Evolutionary conservation across 2,888 invertebrate species (phyloP), one percentile per base, ranked within the genome.

Genomic region (Meiosimyza platycephala): DNA sequence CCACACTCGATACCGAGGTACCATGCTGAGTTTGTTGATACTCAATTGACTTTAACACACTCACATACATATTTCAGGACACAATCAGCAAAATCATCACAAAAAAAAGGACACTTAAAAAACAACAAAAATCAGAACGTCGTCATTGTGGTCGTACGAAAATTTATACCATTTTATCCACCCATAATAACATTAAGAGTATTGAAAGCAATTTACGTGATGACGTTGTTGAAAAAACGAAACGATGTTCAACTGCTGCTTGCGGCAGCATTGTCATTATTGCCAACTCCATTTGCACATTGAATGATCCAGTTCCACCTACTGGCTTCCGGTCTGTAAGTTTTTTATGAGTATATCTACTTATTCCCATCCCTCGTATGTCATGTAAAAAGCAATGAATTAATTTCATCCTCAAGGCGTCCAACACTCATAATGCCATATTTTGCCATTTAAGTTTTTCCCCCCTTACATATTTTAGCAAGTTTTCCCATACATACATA

Each of bases 181-280:
- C 78, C 79, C 79, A 79, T 73, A 76, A 77, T 75, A 76, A 79
- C 75, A 67, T 70, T 69, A 40, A 3, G 40, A 40, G 40, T 9
- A 77, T 76, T 76, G 75, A 75, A 73, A 60, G 74, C 76, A 77
- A 78, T 78, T 78, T 77, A 77, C 40, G 78, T 79, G 78, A 79
- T 78, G 74, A 76, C 64, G 75, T 78, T 40, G 40, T 40, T 78
- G 75, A 77, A 77, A 79, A 71, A 72, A 72, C 2, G 40, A 69
- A 64, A 28, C 28, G 63, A 48, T 59, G 63, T 68, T 73, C 54
- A 48, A 40, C 40, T 40, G 9, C 40, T 40, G 71, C 52, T 33
- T 40, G 28, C 47, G 22, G 48, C 66, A 13, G 55, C 69, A 51
- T 67, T 67, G 71, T 72, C 66, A 67, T 75, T 40, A 40, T 40